phyloP scores from a whole-genome alignment of 2,888 invertebrate genomes.

The Tortricodes alternella region DNA sequence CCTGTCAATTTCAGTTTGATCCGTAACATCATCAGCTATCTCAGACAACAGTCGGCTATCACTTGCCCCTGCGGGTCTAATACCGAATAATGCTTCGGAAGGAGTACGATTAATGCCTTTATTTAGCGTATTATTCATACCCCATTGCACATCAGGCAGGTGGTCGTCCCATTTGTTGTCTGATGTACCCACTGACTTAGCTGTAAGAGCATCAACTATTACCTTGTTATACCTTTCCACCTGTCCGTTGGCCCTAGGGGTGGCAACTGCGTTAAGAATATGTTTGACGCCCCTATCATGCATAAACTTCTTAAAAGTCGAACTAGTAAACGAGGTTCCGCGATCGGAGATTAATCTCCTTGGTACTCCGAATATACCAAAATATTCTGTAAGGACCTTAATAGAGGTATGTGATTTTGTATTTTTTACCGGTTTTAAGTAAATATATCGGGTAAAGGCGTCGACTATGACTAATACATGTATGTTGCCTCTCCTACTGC shows the following conservation, averaged over 20 bases:
- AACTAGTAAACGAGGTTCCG: neutral
- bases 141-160: neutral
- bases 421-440: slow-evolving; percentile 7
- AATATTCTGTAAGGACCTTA: neutral
- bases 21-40: neutral
- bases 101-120: neutral
- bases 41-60: neutral
- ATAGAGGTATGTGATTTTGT: slow-evolving; percentile 5
- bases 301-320: neutral
- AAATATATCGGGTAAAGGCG: neutral
- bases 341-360: neutral
- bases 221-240: neutral
- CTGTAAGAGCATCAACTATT: neutral
- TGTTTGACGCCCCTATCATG: neutral
- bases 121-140: neutral
- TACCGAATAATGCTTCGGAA: neutral
- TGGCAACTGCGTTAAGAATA: too few relatives aligned
- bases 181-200: neutral
- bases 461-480: slow-evolving; percentile 10
- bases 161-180: neutral
- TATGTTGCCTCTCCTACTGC: slow-evolving; percentile 3
- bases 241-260: too few relatives aligned
- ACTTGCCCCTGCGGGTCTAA: neutral
- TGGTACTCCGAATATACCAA: slow-evolving; percentile 10
- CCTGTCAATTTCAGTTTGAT: neutral